phyloP scores from a whole-genome alignment of 2,888 invertebrate genomes.

The Crepidodera aurea region DNA sequence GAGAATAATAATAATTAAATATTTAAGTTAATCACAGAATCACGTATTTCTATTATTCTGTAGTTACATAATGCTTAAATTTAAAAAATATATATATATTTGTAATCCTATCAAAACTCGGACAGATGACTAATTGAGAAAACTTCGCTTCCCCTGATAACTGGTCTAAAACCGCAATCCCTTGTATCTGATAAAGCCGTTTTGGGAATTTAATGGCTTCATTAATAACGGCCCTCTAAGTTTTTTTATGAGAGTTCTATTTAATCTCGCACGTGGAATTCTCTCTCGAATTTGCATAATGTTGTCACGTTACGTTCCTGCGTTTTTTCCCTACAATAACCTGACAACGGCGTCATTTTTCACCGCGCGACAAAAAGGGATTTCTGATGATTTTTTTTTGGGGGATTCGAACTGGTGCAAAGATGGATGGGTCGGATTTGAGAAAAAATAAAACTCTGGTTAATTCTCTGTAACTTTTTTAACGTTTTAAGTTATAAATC shows the following conservation, averaged over 20 bases:
- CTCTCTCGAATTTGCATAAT: slow-evolving; percentile 50
- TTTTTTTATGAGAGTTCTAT: slow-evolving; percentile 46
- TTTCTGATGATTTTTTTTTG: not conserved
- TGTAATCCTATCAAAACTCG: no score
- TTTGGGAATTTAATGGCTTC: slow-evolving; percentile 56
- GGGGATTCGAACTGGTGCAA: not conserved
- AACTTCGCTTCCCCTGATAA: not conserved
- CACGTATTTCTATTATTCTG: no score
- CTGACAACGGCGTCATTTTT: slow-evolving; percentile 24
- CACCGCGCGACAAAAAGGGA: slow-evolving; percentile 13
- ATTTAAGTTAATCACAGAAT: no score
- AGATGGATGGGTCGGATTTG: not conserved
- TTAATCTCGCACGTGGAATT: slow-evolving; percentile 51
- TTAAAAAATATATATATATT: no score
- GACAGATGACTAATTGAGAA: no score
- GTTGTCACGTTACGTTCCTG: slow-evolving; percentile 44
- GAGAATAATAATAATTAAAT: no score
- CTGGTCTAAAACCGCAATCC: slow-evolving; percentile 21
- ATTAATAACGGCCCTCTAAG: slow-evolving; percentile 53
- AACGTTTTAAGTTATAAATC: no score
- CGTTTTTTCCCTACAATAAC: slow-evolving; percentile 35
- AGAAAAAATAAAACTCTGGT: no score
- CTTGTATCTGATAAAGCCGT: slow-evolving; percentile 56
- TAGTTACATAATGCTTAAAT: no score
- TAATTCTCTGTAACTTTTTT: no score